phyloP scores from a whole-genome alignment of 2,113 vertebrate species.

The Hemichromis elongatus region DNA sequence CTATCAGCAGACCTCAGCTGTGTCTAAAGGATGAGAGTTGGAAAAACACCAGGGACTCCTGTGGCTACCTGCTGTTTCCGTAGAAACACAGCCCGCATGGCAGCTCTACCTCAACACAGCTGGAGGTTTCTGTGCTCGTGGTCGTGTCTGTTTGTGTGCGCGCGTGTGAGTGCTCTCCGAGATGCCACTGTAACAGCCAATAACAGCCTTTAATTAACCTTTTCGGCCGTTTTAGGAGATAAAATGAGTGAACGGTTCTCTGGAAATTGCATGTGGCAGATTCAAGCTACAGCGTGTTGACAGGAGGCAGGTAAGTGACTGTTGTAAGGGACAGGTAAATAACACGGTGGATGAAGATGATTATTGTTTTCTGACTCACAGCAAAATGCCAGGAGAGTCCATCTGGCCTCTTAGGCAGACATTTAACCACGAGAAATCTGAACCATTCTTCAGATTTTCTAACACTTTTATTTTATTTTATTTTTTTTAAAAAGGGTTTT shows the following conservation, averaged over 20 bases:
- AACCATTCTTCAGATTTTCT: neutral
- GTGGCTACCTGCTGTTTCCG: slow-evolving; percentile 64
- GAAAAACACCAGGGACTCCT: slow-evolving; percentile 50
- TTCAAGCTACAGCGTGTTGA: neutral
- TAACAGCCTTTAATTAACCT: neutral
- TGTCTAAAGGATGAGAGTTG: slow-evolving; percentile 48
- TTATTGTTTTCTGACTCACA: neutral
- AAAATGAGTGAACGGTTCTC: neutral
- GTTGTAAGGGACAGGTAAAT: neutral
- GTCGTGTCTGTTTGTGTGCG: neutral
- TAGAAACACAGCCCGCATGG: slow-evolving; percentile 56
- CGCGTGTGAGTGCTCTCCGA: neutral
- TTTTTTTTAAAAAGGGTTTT: neutral
- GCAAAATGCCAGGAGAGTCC: neutral
- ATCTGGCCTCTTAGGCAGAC: neutral
- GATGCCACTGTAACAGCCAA: neutral
- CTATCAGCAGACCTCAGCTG: slow-evolving; percentile 64
- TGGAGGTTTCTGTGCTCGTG: slow-evolving; percentile 1
- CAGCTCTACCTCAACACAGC: slow-evolving; percentile 42
- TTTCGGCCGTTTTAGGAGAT: neutral
- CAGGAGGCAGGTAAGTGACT: neutral
- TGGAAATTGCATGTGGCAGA: neutral
- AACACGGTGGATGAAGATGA: neutral
- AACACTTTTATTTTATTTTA: neutral
- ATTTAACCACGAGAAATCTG: neutral